phyloP scores from a whole-genome alignment of 2,888 invertebrate species.

The Agonopterix arenella region DNA sequence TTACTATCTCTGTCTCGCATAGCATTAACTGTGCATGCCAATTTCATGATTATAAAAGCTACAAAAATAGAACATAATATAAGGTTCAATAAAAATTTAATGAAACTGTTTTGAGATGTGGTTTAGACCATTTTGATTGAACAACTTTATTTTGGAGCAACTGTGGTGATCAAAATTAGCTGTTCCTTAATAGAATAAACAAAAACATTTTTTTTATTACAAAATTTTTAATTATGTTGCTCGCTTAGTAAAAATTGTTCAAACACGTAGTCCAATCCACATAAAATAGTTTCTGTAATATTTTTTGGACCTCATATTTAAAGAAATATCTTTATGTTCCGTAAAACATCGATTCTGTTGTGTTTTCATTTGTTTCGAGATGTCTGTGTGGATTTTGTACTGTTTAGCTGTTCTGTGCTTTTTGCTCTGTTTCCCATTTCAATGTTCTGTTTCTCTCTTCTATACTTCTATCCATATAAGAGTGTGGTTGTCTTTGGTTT shows the following conservation, averaged over 20 bases:
- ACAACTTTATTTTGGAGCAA: no score
- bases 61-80: slow-evolving; percentile 36
- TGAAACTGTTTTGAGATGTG: no score
- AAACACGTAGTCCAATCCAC: no score
- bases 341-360: slow-evolving; percentile 2
- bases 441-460: slow-evolving; percentile 29
- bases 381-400: slow-evolving; percentile 7
- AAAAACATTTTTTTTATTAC: no score
- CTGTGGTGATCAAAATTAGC: no score
- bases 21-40: slow-evolving; percentile 69
- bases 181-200: no score
- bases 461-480: slow-evolving; percentile 34
- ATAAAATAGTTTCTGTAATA: no score
- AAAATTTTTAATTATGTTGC: no score
- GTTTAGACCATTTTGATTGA: no score
- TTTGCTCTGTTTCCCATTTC: slow-evolving; percentile 17
- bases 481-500: slow-evolving; percentile 76
- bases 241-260: no score
- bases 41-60: slow-evolving; percentile 57
- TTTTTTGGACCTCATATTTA: no score
- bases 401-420: slow-evolving; percentile 16
- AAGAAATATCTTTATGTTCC: neutral
- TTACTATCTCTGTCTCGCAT: slow-evolving; percentile 45
- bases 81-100: neutral
- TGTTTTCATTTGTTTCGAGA: slow-evolving; percentile 4